phyloP scores from a whole-genome alignment of 2,113 vertebrate species.

The Murina feae region DNA sequence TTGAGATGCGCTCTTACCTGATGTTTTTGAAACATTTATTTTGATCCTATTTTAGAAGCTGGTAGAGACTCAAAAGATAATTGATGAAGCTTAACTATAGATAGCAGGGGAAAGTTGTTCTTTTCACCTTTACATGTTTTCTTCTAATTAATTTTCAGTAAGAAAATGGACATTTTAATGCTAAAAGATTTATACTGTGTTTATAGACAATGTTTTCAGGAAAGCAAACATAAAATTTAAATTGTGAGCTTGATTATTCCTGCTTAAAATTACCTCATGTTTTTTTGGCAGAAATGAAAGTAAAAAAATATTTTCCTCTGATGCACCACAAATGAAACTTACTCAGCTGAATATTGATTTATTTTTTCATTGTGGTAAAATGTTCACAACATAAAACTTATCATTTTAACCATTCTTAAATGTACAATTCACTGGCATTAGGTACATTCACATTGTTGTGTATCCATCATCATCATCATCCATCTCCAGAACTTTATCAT shows the following conservation, averaged over 20 bases:
- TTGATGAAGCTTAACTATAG: not conserved
- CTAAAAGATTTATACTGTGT: not conserved
- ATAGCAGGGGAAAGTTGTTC: not conserved
- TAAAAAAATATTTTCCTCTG: slow-evolving; percentile 21
- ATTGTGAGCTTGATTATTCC: slow-evolving; percentile 25
- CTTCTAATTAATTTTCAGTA: not conserved
- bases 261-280: not conserved
- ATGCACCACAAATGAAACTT: not conserved
- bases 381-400: not conserved
- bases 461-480: not conserved
- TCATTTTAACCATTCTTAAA: not conserved
- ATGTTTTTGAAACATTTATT: not conserved
- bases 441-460: not conserved
- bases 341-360: not conserved
- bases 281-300: not conserved
- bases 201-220: slow-evolving; percentile 24
- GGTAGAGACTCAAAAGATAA: not conserved
- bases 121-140: not conserved
- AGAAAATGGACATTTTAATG: slow-evolving; percentile 2
- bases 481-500: not conserved
- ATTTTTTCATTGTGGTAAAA: not conserved
- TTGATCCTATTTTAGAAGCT: not conserved
- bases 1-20: not conserved
- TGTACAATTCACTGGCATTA: not conserved
- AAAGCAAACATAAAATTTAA: slow-evolving; percentile 20